Base-by-base conservation (phyloP, 2,797 vertebrate genomes). In the Calcarius lapponicus region DNA sequence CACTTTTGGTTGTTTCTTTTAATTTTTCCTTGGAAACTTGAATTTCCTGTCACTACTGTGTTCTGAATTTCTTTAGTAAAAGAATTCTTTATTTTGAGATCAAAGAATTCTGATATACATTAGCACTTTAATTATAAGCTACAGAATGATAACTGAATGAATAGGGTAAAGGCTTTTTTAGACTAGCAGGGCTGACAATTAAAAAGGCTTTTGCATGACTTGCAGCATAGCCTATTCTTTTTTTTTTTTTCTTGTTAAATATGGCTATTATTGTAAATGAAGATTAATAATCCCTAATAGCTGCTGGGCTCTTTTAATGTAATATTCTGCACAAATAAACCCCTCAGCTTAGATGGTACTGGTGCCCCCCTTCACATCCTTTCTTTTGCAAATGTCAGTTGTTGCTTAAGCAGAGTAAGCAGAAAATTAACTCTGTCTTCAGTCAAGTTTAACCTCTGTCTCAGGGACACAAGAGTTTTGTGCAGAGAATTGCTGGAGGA, bases 271-370 rank as follows among this genome's bases (percentile, higher is more conserved):
- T 93, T 97, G 45, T 94, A 97, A 92, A 96, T 97, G 79, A 64
- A 87, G 67, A 71, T 95, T 97, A 94, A 95, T 93, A 97, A 97
- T 97, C 92, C 93, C 93, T 97, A 89, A 97, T 97, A 96, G 94
- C 95, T 97, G 50, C 29, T 73, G 91, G 92, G 45, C 64, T 86
- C n/a, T 83, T 95, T 86, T 93, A 92, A 67, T 90, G 82, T 48
- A 86, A 90, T 91, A 90, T 56, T 75, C 93, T 86, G 43, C 92
- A 95, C 91, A 90, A 96, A 94, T 89, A 85, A 91, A 71, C 2
- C 32, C n/a, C 38, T 81, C 67, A 85, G 17, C 83, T 96, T 91
- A 85, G 72, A 66, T 72, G 92, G 54, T 79, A 5, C 51, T 75
- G 42, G 38, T 84, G 53, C 51, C 20, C 36, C 24, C 24, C 40